phyloP scores from a whole-genome alignment of 2,888 invertebrate species.

The Thereva unica region DNA sequence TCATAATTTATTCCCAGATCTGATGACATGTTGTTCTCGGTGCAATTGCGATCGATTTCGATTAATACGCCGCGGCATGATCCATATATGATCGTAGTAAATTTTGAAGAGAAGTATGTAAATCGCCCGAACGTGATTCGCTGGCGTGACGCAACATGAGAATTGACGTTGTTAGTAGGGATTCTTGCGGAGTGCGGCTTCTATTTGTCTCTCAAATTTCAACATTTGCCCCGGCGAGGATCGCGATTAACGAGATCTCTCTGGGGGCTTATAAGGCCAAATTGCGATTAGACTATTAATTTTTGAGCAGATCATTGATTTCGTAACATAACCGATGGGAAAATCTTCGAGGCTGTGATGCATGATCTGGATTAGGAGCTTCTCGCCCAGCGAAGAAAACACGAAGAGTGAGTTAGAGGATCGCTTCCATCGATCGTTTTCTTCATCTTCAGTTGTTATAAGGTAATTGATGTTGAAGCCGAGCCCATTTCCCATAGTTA shows the following conservation, averaged over 20 bases:
- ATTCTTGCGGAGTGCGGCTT: not conserved
- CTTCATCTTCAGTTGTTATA: constrained; percentile 4
- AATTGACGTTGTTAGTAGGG: not conserved
- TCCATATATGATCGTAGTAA: constrained; percentile 29
- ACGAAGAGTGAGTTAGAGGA: constrained; percentile 2
- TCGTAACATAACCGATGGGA: too few relatives aligned
- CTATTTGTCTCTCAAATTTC: not conserved
- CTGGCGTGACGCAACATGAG: not conserved
- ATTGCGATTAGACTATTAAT: not conserved
- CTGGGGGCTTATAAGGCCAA: not conserved
- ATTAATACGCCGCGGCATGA: constrained; percentile 16
- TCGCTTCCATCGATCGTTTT: constrained; percentile 1
- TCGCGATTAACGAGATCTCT: not conserved
- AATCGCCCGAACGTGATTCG: constrained; percentile 23
- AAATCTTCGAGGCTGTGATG: too few relatives aligned
- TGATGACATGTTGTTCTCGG: constrained; percentile 30
- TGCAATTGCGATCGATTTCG: constrained; percentile 12
- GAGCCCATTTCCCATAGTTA: constrained; percentile 26
- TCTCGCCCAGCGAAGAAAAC: not conserved
- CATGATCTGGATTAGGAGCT: too few relatives aligned
- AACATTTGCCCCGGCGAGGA: not conserved
- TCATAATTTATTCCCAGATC: constrained; percentile 31
- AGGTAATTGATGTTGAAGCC: not conserved
- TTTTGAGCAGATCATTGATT: not conserved
- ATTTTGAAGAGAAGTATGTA: constrained; percentile 24